Evolutionary conservation across 2,888 invertebrate genomes (phyloP).

Genomic region (Coenonympha arcania): DNA sequence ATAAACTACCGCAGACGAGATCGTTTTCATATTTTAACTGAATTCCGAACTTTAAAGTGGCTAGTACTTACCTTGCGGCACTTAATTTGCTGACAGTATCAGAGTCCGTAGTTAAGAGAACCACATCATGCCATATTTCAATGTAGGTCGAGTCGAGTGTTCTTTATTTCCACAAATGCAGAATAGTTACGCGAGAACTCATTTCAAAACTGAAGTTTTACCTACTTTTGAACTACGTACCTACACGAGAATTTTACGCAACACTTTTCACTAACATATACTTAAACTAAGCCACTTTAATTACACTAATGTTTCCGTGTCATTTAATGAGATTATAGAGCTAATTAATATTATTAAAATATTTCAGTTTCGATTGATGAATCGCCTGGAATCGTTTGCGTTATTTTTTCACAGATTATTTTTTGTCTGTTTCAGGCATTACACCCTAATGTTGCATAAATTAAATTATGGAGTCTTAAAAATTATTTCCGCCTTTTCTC

Average conservation of each 20-base stretch:
- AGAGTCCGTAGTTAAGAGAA: background rate
- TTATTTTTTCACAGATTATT: background rate
- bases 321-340: no score
- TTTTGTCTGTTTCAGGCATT: background rate
- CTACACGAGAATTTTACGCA: background rate
- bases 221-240: background rate
- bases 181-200: background rate
- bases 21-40: background rate
- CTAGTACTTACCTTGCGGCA: constrained; percentile 14
- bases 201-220: background rate
- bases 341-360: background rate
- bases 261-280: background rate
- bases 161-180: constrained; percentile 3
- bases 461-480: no score
- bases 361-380: background rate
- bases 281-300: background rate
- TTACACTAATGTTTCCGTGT: no score
- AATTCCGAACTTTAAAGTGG: background rate
- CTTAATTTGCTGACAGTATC: background rate
- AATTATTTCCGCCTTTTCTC: background rate
- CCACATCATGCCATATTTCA: constrained; percentile 4
- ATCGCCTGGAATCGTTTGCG: background rate
- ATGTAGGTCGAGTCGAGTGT: background rate
- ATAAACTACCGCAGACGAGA: background rate
- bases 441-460: no score